Evolutionary conservation across 1,140 invertebrate genomes (phyloP).

Genomic region (Helicoverpa zea): DNA sequence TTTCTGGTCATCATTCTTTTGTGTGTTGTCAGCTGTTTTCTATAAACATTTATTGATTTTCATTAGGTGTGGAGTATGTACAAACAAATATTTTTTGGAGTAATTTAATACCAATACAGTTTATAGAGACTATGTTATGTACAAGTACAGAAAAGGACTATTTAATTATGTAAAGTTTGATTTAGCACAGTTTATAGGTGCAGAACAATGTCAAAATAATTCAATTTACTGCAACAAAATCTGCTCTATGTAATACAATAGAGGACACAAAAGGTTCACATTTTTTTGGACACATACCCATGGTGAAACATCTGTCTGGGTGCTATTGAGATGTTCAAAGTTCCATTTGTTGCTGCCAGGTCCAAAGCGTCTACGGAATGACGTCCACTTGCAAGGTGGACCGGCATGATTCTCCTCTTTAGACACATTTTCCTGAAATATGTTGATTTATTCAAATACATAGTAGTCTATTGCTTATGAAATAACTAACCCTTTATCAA

Average conservation of each 20-base stretch:
- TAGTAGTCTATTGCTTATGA: too few species aligned
- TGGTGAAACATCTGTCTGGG: not conserved
- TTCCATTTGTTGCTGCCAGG: not conserved
- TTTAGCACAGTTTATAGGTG: too few species aligned
- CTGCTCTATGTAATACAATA: too few species aligned
- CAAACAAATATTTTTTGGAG: too few species aligned
- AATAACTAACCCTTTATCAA: too few species aligned
- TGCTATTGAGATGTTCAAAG: not conserved
- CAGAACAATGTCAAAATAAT: not conserved
- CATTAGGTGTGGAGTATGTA: not conserved
- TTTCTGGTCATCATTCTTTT: slow-evolving; percentile 2
- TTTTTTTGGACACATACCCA: not conserved
- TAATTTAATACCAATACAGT: too few species aligned
- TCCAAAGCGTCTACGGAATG: not conserved
- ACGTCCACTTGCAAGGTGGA: not conserved
- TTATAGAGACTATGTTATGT: too few species aligned
- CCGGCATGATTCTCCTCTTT: not conserved
- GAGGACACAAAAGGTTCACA: too few species aligned
- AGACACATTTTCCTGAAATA: slow-evolving; percentile 15
- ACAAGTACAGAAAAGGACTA: too few species aligned
- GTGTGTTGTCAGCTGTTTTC: not conserved
- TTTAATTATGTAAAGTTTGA: too few species aligned
- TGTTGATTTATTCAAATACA: not conserved
- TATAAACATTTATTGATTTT: not conserved
- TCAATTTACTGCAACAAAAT: too few species aligned